Conservation (phyloP, 2,888 invertebrate species). For the Zaprionus bogoriensis region DNA sequence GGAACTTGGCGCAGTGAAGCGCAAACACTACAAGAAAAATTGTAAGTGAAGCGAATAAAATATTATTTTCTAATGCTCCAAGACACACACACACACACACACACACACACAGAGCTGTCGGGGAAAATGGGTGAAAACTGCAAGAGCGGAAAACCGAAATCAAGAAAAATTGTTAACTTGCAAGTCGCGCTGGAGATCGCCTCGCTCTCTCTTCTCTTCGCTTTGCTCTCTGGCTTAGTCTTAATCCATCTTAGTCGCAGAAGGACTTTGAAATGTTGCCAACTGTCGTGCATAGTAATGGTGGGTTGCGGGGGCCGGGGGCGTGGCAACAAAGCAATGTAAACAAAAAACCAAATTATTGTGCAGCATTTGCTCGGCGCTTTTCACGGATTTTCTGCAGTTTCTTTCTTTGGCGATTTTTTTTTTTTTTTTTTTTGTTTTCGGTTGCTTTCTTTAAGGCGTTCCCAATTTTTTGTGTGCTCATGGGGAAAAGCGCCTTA, state of each 20-base stretch:
- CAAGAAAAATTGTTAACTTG: slow-evolving; percentile 70
- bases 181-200: not conserved
- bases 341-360: slow-evolving; percentile 75
- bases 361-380: slow-evolving; percentile 66
- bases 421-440: slow-evolving; percentile 10
- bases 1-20: slow-evolving; percentile 44
- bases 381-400: slow-evolving; percentile 6
- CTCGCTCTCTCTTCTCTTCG: slow-evolving; percentile 31
- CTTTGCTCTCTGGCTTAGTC: slow-evolving; percentile 64
- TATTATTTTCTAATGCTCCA: slow-evolving; percentile 78
- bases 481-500: slow-evolving; percentile 69
- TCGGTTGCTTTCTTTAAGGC: slow-evolving; percentile 15
- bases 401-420: too few relatives aligned
- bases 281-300: not conserved
- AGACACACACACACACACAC: slow-evolving; percentile 31
- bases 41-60: slow-evolving; percentile 78
- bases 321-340: slow-evolving; percentile 45
- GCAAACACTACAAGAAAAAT: slow-evolving; percentile 77
- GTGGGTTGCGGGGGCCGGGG: not conserved
- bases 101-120: too few relatives aligned
- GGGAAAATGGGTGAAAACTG: slow-evolving; percentile 39
- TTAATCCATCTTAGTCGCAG: slow-evolving; percentile 79
- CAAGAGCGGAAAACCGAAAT: slow-evolving; percentile 44
- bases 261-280: slow-evolving; percentile 67
- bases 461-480: slow-evolving; percentile 41